These are phyloP conservation scores for Nematopogon swammerdamellus DNA, from an alignment of 2,888 invertebrate genomes.

Conservation along the genomic window DNA sequence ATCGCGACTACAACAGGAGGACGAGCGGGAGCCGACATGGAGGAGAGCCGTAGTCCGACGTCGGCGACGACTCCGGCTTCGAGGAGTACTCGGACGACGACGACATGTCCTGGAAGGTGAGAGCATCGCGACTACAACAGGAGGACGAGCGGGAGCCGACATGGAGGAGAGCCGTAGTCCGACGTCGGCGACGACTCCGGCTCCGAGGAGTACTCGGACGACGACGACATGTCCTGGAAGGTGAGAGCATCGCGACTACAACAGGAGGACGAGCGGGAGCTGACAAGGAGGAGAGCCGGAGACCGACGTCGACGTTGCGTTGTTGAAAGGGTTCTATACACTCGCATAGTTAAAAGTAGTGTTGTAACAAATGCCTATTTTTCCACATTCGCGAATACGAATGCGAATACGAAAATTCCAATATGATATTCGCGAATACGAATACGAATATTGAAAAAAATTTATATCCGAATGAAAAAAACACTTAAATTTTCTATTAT, in stretches of 20 bases:
- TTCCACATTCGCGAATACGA: too few species aligned
- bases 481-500: too few species aligned
- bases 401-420: too few species aligned
- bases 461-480: too few species aligned
- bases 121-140: conserved; percentile 98
- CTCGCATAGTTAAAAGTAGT: too few species aligned
- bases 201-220: conserved; percentile 96
- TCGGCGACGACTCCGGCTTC: conserved; percentile 74
- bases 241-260: too few species aligned
- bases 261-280: too few species aligned
- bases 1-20: conserved; percentile 99
- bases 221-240: conserved; percentile 99
- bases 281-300: too few species aligned
- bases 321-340: too few species aligned
- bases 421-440: too few species aligned
- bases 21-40: conserved; percentile 71
- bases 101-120: conserved; percentile 97
- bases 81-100: conserved; percentile 99
- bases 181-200: conserved; percentile 66
- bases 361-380: too few species aligned
- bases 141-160: conserved; percentile 78
- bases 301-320: conserved; percentile 42
- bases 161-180: conserved; percentile 60
- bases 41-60: conserved; percentile 48
- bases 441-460: too few species aligned